These are phyloP conservation scores for human DNA, from an alignment of 2,113 vertebrate species.

Conservation along the genomic window GRCh38 chr5:81576001-81576500, in stretches of 20 bases:
- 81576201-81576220: not conserved
- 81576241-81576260: constrained; percentile 1
- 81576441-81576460: not conserved
- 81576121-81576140: not conserved
- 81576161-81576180: not conserved
- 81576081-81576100: not conserved
- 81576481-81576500: not conserved
- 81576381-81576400: too few relatives aligned
- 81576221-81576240: not conserved
- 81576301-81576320: not conserved
- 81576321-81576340: not conserved
- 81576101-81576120: not conserved
- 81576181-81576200: not conserved
- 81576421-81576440: not conserved
- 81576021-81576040: not conserved
- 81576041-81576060: not conserved
- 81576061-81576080: not conserved
- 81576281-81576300: constrained; percentile 9
- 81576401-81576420: too few relatives aligned
- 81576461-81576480: not conserved
- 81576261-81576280: not conserved
- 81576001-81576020: not conserved
- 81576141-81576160: not conserved
- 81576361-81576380: too few relatives aligned
- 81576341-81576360: not conserved